phyloP scores from a whole-genome alignment of 2,797 vertebrate species.

The Garrulus glandarius region DNA sequence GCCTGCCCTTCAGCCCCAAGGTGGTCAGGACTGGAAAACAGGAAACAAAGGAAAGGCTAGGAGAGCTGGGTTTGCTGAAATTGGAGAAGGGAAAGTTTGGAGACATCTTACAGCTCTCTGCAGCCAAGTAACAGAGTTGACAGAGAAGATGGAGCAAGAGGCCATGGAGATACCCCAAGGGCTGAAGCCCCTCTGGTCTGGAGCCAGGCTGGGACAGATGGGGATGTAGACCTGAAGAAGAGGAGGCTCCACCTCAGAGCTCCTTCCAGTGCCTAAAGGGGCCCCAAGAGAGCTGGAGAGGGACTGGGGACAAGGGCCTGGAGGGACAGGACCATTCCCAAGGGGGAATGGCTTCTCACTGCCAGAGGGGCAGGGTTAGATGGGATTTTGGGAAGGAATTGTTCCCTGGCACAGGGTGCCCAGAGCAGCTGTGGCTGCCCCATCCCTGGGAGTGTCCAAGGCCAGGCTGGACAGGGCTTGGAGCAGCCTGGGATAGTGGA shows the following conservation, averaged over 20 bases:
- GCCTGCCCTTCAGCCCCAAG: background rate
- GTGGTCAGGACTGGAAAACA: background rate
- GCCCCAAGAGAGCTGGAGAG: background rate
- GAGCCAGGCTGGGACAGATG: background rate
- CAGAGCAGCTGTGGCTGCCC: background rate
- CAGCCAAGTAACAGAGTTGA: background rate
- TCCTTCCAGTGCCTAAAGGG: background rate
- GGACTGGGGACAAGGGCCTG: background rate
- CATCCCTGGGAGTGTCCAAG: background rate
- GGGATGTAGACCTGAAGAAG: background rate
- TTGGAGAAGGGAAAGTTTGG: background rate
- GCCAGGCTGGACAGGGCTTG: rapidly evolving
- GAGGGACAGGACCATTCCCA: background rate
- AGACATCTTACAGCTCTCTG: background rate
- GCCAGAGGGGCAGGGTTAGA: background rate
- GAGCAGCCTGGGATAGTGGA: background rate
- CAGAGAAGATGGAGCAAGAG: background rate
- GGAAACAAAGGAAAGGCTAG: background rate
- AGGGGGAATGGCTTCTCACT: background rate
- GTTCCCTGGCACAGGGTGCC: background rate
- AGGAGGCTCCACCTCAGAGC: background rate
- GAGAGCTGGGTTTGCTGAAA: background rate
- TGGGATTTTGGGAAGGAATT: background rate
- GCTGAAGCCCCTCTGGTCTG: background rate
- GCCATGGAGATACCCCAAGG: background rate